Evolutionary conservation across 2,797 vertebrate genomes (phyloP), one percentile per base, ranked within the genome.

Genomic region (Leucoraja ocellata): DNA sequence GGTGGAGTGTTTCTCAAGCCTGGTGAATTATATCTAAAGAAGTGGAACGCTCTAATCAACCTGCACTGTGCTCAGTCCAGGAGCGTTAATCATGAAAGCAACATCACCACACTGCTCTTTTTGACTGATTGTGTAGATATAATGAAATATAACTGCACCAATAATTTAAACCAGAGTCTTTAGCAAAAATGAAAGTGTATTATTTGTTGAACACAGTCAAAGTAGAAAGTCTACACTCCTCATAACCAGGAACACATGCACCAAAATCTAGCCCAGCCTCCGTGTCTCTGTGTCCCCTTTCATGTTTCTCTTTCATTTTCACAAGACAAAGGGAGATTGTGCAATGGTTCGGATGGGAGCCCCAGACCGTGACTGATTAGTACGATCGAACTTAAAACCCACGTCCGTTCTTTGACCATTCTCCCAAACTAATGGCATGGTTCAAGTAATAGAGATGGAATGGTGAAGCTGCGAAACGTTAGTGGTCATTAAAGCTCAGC

Each of bases 251-350:
- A 92, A 71, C 90, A 92, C 46, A 92, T 73, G 73, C 58, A 39
- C 32, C 32, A 92, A 58, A 54, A 76, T 71, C 71, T 76, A 54
- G 54, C 23, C 90, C 90, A 92, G 90, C 58, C 90, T 92, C 46
- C 6, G 63, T 71, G 90, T 76, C 90, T 92, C 90, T 74, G 39
- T 74, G 36, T 92, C 90, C 14, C 39, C 36, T 46, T 88, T 54
- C 90, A 76, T 76, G 90, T 28, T 92, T 92, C 90, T 92, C 39
- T 92, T 91, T 92, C 90, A 92, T 76, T 92, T 76, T 54, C 73
- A 54, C 21, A 46, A 46, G 71, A 92, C 90, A 92, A 76, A 92
- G 73, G 90, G 39, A 92, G 65, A 76, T 76, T 76, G 90, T 92
- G 90, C 90, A 92, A 71, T 32, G 54, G 11, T 76, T 58, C 58